Base-by-base conservation (phyloP, 2,888 invertebrate species). In the Zygogramma bicolorata region DNA sequence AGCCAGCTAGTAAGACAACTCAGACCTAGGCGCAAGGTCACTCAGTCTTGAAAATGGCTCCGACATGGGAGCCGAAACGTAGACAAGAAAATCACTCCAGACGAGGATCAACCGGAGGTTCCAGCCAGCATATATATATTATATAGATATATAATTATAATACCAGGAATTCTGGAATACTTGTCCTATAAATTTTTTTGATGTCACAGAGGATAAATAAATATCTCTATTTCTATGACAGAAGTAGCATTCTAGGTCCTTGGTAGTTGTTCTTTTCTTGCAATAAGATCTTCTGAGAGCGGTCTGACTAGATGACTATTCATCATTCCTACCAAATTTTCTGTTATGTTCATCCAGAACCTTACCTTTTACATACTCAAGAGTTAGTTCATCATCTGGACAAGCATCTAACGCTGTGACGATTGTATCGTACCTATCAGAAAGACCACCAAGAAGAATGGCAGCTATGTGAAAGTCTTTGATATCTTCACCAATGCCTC, bases 351-450 rank as follows among this genome's bases (percentile, higher is more conserved):
- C 68, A 60, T 68, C 61, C 34, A 68, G 15, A 8, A 62, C 15
- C 34, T 68, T 61, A 29, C 25, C 38, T 25, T 65, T 57, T 13
- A 57, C 65, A 49, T 65, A 65, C 34, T 65, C 65, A 4, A 53
- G 34, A 8, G 58, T 46, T 13, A 65, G 49, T 49, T 65, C 53
- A 65, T 65, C 20, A 15, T 65, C 65, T 15, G 65, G 49, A 40
- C 58, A 38, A 46, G n/a, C 40, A 69, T 69, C 58, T 63, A 58
- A 53, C 31, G 69, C 63, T 57, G 58, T 69, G 22, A 69, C 65
- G 29, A 46, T 31, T 22, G 65, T 59, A 40, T 38, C 27, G n/a
- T 38, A 69, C n/a, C 29, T 40, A 59, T 58, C 59, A 38, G 59
- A 59, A 13, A 27, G 25, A 59, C 59, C 40, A 42, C 67, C 42